These are phyloP conservation scores for Peromyscus eremicus DNA, from an alignment of 2,797 vertebrate genomes.

Conservation along the genomic window DNA sequence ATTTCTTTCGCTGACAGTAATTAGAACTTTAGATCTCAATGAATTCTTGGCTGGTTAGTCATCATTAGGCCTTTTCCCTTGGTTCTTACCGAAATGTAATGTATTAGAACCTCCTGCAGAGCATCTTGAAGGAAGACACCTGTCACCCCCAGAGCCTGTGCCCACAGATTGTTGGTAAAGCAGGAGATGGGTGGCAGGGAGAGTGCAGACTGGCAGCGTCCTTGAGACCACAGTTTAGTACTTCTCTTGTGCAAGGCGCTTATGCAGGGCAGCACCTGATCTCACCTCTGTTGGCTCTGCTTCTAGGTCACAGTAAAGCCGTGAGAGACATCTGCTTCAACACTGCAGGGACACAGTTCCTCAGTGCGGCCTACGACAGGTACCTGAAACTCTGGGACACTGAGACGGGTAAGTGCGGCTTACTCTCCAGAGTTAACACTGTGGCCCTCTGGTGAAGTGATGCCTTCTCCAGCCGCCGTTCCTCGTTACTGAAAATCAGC, in stretches of 20 bases:
- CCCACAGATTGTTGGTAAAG: neutral
- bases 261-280: neutral
- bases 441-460: constrained; percentile 10
- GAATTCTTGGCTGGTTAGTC: too few species aligned
- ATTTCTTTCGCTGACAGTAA: constrained; percentile 55
- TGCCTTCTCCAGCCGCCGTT: neutral
- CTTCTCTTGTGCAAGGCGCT: neutral
- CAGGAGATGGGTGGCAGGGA: neutral
- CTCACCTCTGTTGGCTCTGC: constrained; percentile 61
- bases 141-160: neutral
- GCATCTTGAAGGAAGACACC: neutral
- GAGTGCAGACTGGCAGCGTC: neutral
- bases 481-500: neutral
- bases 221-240: neutral
- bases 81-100: constrained; percentile 31
- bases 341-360: constrained; percentile 95
- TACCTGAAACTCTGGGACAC: constrained; percentile 99
- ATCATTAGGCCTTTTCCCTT: constrained; percentile 24
- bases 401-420: constrained; percentile 93
- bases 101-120: constrained; percentile 43
- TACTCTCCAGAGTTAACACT: neutral
- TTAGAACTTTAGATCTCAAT: neutral
- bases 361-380: constrained; percentile 97
- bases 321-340: constrained; percentile 98
- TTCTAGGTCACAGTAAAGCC: constrained; percentile 97